A percentile compares a stretch with the other conserved stretches of the same genome.
Conservation (phyloP, 1,140 invertebrate genomes). For the Hyles euphorbiae region DNA sequence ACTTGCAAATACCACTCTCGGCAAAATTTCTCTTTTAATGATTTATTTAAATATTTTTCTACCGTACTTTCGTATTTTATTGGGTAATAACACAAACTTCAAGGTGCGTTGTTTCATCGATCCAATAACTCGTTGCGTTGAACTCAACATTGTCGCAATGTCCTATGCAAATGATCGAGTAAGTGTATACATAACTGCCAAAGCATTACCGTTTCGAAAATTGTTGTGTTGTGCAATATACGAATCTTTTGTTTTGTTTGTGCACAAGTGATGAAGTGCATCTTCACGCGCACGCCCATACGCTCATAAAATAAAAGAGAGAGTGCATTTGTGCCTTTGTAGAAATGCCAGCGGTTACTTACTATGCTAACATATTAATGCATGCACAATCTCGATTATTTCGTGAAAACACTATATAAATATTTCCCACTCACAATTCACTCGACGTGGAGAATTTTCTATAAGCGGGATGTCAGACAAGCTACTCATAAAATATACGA, state of each 20-base stretch:
- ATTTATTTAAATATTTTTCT: too few species aligned
- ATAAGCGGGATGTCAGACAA: too few species aligned
- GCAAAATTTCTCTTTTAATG: too few species aligned
- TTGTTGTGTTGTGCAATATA: slow-evolving; percentile 24
- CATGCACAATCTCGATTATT: too few species aligned
- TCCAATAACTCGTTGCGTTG: slow-evolving; percentile 15
- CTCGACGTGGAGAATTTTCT: too few species aligned
- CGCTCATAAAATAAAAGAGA: too few species aligned
- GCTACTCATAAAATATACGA: too few species aligned
- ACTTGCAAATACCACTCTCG: not conserved
- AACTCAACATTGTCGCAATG: slow-evolving; percentile 21
- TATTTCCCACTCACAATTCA: too few species aligned
- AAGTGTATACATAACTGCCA: slow-evolving; percentile 4
- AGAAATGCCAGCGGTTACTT: not conserved
- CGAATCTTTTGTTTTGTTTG: slow-evolving; percentile 8
- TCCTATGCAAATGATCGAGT: slow-evolving; percentile 20
- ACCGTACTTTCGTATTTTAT: not conserved
- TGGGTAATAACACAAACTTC: not conserved
- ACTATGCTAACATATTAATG: not conserved
- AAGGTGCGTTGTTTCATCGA: slow-evolving; percentile 5
- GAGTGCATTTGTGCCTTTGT: too few species aligned
- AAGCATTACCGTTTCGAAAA: slow-evolving; percentile 27
- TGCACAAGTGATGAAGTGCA: too few species aligned
- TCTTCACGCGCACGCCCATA: too few species aligned
- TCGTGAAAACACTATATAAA: too few species aligned